These are phyloP conservation scores for Lydus trimaculatus DNA, from an alignment of 2,888 invertebrate species.

Conservation along the genomic window DNA sequence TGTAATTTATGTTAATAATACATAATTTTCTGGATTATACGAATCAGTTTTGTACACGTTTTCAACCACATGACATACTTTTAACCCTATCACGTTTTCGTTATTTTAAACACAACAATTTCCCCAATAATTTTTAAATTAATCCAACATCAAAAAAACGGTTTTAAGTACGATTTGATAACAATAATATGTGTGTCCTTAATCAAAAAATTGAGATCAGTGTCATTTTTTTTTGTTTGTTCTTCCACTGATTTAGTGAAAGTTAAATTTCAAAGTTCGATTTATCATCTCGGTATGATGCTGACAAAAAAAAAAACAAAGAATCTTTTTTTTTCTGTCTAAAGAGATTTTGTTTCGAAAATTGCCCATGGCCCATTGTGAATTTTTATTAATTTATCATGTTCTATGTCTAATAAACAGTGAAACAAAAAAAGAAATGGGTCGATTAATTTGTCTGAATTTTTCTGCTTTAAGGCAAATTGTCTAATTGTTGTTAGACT, in stretches of 20 bases:
- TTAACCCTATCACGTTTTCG: conserved; percentile 18
- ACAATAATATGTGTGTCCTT: not conserved
- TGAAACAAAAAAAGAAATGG: not conserved
- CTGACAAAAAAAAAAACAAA: not conserved
- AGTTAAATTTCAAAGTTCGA: conserved; percentile 2
- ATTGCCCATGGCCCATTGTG: conserved; percentile 1
- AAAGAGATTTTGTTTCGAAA: not conserved
- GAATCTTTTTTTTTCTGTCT: not conserved
- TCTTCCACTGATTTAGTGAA: too few species aligned
- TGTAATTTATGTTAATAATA: conserved; percentile 25
- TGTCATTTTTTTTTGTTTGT: not conserved
- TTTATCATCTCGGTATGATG: not conserved
- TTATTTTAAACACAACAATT: not conserved
- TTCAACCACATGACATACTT: conserved; percentile 29
- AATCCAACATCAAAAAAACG: not conserved
- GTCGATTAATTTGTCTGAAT: not conserved
- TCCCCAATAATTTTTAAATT: not conserved
- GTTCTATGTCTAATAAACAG: not conserved
- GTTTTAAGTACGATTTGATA: not conserved
- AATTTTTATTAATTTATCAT: not conserved
- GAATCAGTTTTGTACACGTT: conserved; percentile 17
- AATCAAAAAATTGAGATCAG: not conserved
- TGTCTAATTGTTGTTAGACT: not conserved
- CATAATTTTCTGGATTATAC: conserved; percentile 18
- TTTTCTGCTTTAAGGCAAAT: not conserved